Base-by-base conservation (phyloP, 2,888 invertebrate genomes). In the Phania funesta region DNA sequence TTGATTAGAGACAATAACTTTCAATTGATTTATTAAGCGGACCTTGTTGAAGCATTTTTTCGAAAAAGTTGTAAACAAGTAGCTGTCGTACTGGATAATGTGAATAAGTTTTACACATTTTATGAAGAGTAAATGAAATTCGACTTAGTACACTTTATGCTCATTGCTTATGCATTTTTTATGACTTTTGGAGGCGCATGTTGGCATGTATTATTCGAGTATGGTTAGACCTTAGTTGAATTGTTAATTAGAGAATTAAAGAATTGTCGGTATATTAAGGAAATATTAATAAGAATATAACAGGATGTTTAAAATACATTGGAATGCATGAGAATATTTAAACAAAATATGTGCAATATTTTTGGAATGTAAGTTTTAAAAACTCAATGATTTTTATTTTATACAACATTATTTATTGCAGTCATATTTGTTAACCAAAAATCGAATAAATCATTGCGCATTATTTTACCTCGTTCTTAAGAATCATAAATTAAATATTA, bases 201-300 rank as follows among this genome's bases (percentile, higher is more conserved):
- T 32, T 74, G 78, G 82, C 58, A 78, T 82, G 64, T 82, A 13
- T 64, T 70, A 65, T 48, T 67, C 41, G 29, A 35, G 50, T 65
- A 56, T 54, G 41, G 35, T 67, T 70, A 54, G 56, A 56, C 71
- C 26, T 68, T 56, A 56, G 67, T 18, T 77, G 82, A 77, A 78
- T 78, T 73, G 16, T 74, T 64, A 79, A 79, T 71, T 50, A 65
- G 29, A n/a, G 35, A 73, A 24, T 50, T 50, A 32, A 67, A 70
- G 65, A 64, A 70, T 60, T 81, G 76, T 65, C 70, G 74, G 78
- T 70, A 65, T 24, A 64, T 82, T 77, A 68, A 77, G 77, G 77
- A 68, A 71, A 78, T 82, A 78, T 78, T 82, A 77, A 65, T 78
- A 71, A 60, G 58, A 82, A 82, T 65, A 74, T 78, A 82, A 82